phyloP scores from a whole-genome alignment of 2,888 invertebrate species.

The Acronicta psi region DNA sequence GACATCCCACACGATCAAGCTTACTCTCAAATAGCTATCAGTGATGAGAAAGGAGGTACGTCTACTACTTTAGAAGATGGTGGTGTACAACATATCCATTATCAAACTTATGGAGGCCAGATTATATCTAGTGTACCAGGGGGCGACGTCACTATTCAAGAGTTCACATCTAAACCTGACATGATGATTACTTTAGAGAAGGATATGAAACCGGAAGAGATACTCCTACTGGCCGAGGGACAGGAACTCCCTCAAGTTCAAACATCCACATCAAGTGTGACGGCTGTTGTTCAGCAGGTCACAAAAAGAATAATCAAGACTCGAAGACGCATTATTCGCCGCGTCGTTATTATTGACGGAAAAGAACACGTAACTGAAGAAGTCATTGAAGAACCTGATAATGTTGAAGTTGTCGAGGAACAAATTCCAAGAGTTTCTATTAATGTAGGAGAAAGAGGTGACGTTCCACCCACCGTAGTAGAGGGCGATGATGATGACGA shows the following conservation, averaged over 20 bases:
- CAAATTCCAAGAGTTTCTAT: constrained; percentile 92
- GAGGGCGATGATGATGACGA: constrained; percentile 69
- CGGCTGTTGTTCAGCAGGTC: constrained; percentile 94
- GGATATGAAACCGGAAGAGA: constrained; percentile 86
- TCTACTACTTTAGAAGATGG: constrained; percentile 90
- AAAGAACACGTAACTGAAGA: constrained; percentile 95
- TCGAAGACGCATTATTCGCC: constrained; percentile 92
- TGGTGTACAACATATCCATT: constrained; percentile 89
- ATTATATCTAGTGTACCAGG: constrained; percentile 90
- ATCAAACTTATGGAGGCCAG: constrained; percentile 90
- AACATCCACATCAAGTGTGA: constrained; percentile 92
- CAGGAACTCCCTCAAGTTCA: constrained; percentile 82
- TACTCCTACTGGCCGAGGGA: constrained; percentile 78
- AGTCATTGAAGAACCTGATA: constrained; percentile 95
- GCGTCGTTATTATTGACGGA: constrained; percentile 94
- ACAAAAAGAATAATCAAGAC: constrained; percentile 93
- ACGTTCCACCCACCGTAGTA: constrained; percentile 72
- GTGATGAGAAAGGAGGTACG: constrained; percentile 90
- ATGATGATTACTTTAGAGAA: constrained; percentile 89
- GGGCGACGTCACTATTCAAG: constrained; percentile 90
- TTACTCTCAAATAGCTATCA: constrained; percentile 91
- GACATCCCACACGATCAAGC: constrained; percentile 90
- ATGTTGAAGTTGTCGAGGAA: constrained; percentile 92
- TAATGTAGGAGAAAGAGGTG: constrained; percentile 89
- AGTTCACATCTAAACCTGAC: constrained; percentile 91